These are phyloP conservation scores for Bilobella aurantiaca DNA, from an alignment of 1,140 invertebrate genomes.

Conservation along the genomic window DNA sequence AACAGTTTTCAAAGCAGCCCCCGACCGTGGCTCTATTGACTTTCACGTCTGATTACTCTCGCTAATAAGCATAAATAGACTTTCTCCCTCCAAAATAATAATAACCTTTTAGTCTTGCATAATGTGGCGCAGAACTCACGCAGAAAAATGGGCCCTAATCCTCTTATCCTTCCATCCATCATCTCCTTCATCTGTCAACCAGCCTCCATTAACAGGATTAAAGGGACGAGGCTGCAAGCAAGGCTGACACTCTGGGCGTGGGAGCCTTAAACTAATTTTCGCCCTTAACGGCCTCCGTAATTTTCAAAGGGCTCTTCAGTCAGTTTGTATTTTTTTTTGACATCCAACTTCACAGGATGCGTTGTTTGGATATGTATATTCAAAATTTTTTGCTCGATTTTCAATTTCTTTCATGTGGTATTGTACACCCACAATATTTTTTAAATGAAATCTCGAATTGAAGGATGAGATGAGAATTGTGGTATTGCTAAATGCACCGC, in stretches of 20 bases:
- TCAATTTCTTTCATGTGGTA: too few species aligned
- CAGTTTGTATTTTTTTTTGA: too few species aligned
- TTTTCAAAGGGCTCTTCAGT: too few species aligned
- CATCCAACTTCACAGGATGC: too few species aligned
- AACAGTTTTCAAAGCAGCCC: neutral
- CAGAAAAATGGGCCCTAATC: neutral
- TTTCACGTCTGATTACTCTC: neutral
- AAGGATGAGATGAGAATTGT: too few species aligned
- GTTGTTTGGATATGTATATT: too few species aligned
- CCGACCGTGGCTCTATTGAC: neutral
- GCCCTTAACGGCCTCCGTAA: neutral
- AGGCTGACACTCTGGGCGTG: neutral
- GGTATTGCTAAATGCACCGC: neutral
- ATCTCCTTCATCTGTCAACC: neutral
- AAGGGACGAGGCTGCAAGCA: neutral
- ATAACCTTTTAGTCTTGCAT: neutral
- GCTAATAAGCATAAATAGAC: neutral
- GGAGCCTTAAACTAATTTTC: neutral
- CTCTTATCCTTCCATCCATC: neutral
- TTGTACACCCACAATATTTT: too few species aligned
- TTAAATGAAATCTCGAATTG: too few species aligned
- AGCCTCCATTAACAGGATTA: constrained; percentile 5
- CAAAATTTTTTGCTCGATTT: too few species aligned
- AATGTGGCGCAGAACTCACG: too few species aligned
- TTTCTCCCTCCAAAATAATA: neutral